Conservation (phyloP, 2,888 invertebrate genomes). For the Leucophora obtusa region DNA sequence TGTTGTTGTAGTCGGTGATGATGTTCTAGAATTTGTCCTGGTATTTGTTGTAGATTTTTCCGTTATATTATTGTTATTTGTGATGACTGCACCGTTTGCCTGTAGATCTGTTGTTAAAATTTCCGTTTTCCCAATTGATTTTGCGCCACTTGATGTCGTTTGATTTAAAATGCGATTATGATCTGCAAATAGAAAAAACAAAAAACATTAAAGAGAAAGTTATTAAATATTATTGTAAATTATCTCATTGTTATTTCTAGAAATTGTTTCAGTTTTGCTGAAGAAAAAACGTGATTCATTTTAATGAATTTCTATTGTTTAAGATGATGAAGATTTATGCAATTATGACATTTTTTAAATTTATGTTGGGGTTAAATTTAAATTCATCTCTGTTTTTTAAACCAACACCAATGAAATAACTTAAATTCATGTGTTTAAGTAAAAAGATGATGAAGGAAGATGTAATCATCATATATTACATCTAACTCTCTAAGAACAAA, state of each 20-base stretch:
- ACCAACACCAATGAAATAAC: not conserved
- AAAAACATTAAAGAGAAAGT: constrained; percentile 41
- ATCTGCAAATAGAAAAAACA: constrained; percentile 60
- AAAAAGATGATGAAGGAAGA: not conserved
- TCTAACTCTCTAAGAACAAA: not conserved
- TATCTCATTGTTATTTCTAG: not conserved
- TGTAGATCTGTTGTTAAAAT: constrained; percentile 61
- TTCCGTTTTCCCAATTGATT: constrained; percentile 60
- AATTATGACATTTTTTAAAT: constrained; percentile 41
- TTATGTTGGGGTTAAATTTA: constrained; percentile 23
- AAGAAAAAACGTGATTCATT: constrained; percentile 49
- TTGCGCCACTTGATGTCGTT: constrained; percentile 48
- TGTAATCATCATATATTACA: not conserved
- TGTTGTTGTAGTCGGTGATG: constrained; percentile 55
- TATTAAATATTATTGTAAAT: constrained; percentile 9
- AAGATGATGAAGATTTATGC: constrained; percentile 11
- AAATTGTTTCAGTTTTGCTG: not conserved
- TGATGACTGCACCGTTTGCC: constrained; percentile 54
- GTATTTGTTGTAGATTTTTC: constrained; percentile 50
- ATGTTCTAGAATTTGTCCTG: constrained; percentile 61
- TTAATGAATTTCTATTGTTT: constrained; percentile 24
- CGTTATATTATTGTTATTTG: constrained; percentile 62
- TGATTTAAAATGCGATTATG: constrained; percentile 65
- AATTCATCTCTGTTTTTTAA: not conserved
- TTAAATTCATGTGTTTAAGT: constrained; percentile 13